Evolutionary conservation across 1,140 invertebrate species (phyloP).

Genomic region (Papilio dardanus): DNA sequence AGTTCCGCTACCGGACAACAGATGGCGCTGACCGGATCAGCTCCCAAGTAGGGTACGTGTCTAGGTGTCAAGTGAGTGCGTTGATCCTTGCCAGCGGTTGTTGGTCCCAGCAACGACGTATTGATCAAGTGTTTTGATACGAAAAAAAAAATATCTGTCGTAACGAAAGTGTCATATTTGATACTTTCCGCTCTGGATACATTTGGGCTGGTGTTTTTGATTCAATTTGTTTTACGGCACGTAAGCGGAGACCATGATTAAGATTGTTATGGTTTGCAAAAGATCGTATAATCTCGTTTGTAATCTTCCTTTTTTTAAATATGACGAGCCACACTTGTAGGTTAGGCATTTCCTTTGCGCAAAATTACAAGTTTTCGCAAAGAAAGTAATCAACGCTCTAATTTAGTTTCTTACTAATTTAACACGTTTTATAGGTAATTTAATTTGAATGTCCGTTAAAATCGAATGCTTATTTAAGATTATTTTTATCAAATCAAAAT

Average conservation of each 20-base stretch:
- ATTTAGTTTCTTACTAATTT: not conserved
- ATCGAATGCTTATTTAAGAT: too few relatives aligned
- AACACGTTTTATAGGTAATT: too few relatives aligned
- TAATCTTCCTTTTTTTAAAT: not conserved
- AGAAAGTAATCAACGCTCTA: not conserved
- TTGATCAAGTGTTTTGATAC: constrained; percentile 52
- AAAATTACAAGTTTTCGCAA: not conserved
- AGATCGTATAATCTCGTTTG: not conserved
- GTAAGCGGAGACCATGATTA: constrained; percentile 6
- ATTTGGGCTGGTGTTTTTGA: constrained; percentile 32
- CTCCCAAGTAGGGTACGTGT: constrained; percentile 44
- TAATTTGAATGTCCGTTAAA: too few relatives aligned
- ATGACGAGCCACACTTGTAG: not conserved
- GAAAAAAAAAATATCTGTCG: constrained; percentile 47
- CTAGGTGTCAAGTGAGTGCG: constrained; percentile 50
- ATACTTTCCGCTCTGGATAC: constrained; percentile 44
- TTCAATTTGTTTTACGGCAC: constrained; percentile 38
- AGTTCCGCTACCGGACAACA: constrained; percentile 56
- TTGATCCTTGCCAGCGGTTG: constrained; percentile 56
- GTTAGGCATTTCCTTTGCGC: not conserved
- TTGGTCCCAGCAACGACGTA: constrained; percentile 49
- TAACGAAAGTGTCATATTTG: constrained; percentile 56
- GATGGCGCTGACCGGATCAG: constrained; percentile 53
- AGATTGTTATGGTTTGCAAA: constrained; percentile 9
- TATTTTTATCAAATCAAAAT: not conserved